These are phyloP conservation scores for Drosophila paulistorum DNA, from an alignment of 1,140 invertebrate genomes.

Conservation along the genomic window DNA sequence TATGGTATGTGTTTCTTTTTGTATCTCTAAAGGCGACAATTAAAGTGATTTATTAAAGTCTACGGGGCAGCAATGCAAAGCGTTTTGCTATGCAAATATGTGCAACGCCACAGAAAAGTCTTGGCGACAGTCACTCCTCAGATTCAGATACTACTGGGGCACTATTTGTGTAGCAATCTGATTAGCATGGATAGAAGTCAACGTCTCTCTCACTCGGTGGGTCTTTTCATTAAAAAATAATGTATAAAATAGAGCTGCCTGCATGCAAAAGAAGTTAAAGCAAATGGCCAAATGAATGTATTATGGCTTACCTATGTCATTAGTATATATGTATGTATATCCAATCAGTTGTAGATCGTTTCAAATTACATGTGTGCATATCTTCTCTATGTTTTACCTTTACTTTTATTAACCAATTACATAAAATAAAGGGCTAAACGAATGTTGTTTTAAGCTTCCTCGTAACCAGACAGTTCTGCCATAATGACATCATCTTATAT, in stretches of 20 bases:
- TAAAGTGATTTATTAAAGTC: constrained; percentile 58
- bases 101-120: constrained; percentile 19
- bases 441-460: too few species aligned
- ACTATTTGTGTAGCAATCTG: constrained; percentile 23
- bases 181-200: constrained; percentile 34
- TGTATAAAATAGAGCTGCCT: not conserved
- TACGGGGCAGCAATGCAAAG: constrained; percentile 23
- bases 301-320: not conserved
- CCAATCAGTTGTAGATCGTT: not conserved
- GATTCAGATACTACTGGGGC: not conserved
- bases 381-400: too few species aligned
- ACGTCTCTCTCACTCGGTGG: too few species aligned
- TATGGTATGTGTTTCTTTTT: not conserved
- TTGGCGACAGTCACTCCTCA: constrained; percentile 6
- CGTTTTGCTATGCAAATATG: constrained; percentile 55
- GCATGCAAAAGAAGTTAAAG: not conserved
- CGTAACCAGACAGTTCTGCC: too few species aligned
- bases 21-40: constrained; percentile 56
- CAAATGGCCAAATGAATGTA: not conserved
- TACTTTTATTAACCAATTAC: too few species aligned
- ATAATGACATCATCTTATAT: too few species aligned
- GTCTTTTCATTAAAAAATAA: not conserved
- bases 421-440: too few species aligned
- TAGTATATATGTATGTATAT: not conserved
- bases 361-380: too few species aligned